Evolutionary conservation across 2,113 vertebrate species (phyloP), one percentile per base, ranked within the genome.

Genomic region (Calidris pugnax): DNA sequence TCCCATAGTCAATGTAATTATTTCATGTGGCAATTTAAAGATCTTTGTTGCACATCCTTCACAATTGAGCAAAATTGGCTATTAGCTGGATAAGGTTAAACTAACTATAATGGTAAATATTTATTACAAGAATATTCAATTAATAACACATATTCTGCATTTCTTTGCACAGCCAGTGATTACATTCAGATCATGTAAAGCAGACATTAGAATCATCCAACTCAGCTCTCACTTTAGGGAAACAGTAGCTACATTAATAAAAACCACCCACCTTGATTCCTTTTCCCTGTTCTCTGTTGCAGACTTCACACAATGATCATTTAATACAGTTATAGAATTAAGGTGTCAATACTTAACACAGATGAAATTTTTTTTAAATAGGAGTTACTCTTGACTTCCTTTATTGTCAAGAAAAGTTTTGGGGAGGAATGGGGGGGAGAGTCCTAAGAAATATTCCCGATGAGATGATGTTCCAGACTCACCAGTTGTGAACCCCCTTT

Each of bases 401-500:
- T 73, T 56, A 50, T 6, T 93, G 77, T 90, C 76, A 89, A 92
- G 60, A 89, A 81, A 97, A 97, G 89, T 98, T 97, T 94, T 80
- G 22, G 77, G 77, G 74, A 73, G 88, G 67, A 79, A 90, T 50
- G 15, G 45, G 22, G 48, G 51, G 79, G 64, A 95, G 87, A 89
- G 94, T 90, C 75, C 84, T 91, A 64, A 90, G 93, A 95, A 94
- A 74, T 97, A 96, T 94, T 94, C 53, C 56, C 6, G 11, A 66
- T 50, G 89, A 87, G 86, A 88, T 71, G 50, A 59, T 85, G 63
- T 89, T 96, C 83, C 89, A 95, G 84, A 80, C 84, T 92, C 39
- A 96, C 90, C 82, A 96, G 96, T 76, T 97, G 95, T 93, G 97
- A 98, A 96, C 96, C 95, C 96, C 97, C 47, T 96, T 97, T 98